Conservation (phyloP, 2,113 vertebrate genomes). For the Anolis carolinensis region DNA sequence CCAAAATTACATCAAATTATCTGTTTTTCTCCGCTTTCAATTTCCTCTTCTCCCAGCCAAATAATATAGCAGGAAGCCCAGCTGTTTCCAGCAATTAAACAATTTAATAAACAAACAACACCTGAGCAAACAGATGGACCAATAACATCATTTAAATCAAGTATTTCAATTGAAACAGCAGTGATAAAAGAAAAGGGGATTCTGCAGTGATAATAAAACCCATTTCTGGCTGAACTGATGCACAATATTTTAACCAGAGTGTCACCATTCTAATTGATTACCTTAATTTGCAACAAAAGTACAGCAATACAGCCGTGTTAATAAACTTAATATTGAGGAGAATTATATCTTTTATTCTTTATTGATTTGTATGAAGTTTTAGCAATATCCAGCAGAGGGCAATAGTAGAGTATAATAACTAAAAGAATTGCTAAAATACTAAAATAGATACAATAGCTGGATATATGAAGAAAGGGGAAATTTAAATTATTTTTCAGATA, state of each 20-base stretch:
- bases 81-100: slow-evolving; percentile 28
- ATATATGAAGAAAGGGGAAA: background rate
- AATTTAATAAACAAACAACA: slow-evolving; percentile 35
- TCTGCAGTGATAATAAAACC: background rate
- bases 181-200: background rate
- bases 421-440: background rate
- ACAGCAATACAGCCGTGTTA: background rate
- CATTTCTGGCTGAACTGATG: background rate
- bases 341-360: background rate
- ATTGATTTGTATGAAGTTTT: background rate
- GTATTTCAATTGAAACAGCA: background rate
- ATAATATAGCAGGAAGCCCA: slow-evolving; percentile 17
- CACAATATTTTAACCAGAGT: background rate
- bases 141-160: slow-evolving; percentile 44
- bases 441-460: background rate
- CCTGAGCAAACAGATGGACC: slow-evolving; percentile 43
- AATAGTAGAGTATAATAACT: background rate
- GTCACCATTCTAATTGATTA: background rate
- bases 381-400: slow-evolving; percentile 28
- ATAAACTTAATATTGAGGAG: background rate
- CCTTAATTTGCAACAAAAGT: background rate
- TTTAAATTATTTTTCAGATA: background rate
- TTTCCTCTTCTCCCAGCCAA: background rate
- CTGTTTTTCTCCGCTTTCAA: slow-evolving; percentile 6
- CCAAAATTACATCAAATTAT: background rate